A percentile compares a stretch with the other conserved stretches of the same genome.
Evolutionary conservation across 2,113 vertebrate genomes (phyloP).

Genomic region (Pterocles burchelli): DNA sequence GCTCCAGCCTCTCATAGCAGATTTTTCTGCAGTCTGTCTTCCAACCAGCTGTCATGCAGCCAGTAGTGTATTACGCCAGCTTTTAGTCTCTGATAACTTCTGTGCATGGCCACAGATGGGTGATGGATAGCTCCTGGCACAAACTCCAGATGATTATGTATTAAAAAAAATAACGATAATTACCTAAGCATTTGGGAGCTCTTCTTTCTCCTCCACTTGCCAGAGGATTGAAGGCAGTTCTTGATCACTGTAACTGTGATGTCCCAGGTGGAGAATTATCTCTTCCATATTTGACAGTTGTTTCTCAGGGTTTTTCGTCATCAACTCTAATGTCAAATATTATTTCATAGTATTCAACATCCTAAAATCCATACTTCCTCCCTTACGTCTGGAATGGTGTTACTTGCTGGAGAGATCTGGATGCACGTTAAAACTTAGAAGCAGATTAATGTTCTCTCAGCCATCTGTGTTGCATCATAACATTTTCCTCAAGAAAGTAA

Average conservation of each 20-base stretch:
- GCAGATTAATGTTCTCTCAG: not conserved
- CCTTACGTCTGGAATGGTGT: not conserved
- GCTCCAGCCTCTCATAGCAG: not conserved
- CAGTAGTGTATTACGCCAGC: not conserved
- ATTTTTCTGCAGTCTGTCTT: constrained; percentile 21
- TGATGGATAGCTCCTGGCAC: constrained; percentile 43
- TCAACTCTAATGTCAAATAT: not conserved
- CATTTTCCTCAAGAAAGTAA: not conserved
- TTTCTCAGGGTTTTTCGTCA: not conserved
- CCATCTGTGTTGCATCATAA: not conserved
- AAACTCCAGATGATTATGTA: constrained; percentile 1
- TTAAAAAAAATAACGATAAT: constrained; percentile 56
- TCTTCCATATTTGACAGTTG: not conserved
- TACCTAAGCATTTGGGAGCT: constrained; percentile 31
- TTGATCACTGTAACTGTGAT: not conserved
- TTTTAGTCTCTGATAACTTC: constrained; percentile 4
- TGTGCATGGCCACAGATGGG: constrained; percentile 24
- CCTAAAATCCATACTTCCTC: not conserved
- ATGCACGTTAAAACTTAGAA: not conserved
- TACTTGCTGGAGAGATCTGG: not conserved
- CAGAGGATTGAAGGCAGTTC: not conserved
- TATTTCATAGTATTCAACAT: not conserved
- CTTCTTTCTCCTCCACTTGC: not conserved
- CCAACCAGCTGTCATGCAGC: constrained; percentile 1
- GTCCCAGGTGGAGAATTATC: not conserved